Evolutionary conservation across 2,113 vertebrate species (phyloP).

Genomic region (Chionodraco myersi): DNA sequence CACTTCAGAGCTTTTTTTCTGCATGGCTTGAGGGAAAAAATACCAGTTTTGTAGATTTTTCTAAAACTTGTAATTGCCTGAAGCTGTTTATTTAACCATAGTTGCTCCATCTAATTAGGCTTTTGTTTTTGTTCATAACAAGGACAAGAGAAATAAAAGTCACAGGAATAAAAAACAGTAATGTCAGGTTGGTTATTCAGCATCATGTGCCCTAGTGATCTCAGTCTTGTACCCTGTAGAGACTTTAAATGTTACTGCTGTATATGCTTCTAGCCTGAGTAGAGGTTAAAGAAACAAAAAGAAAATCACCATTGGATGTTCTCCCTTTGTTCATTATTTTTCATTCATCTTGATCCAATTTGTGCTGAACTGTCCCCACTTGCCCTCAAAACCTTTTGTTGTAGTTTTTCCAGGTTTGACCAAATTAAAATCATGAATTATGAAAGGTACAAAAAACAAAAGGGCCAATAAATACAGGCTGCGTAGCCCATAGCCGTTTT

Average conservation of each 20-base stretch:
- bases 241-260: not conserved
- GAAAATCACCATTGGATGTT: not conserved
- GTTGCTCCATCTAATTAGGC: not conserved
- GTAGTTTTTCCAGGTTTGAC: not conserved
- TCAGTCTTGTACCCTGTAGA: not conserved
- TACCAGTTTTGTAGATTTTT: conserved; percentile 33
- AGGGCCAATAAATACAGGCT: not conserved
- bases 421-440: not conserved
- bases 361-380: not conserved
- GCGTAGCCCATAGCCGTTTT: not conserved
- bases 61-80: conserved; percentile 10
- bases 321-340: not conserved
- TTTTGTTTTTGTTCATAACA: not conserved
- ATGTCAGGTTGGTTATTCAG: not conserved
- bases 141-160: not conserved
- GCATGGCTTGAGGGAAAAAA: conserved; percentile 6
- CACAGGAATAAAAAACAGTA: not conserved
- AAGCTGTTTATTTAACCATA: not conserved
- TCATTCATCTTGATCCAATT: not conserved
- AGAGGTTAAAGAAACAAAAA: not conserved
- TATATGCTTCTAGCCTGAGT: not conserved
- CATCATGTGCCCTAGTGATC: not conserved
- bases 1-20: not conserved
- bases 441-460: not conserved
- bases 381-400: conserved; percentile 1